Evolutionary conservation across 2,888 invertebrate species (phyloP), one percentile per base, ranked within the genome.

Genomic region (Physocephala rufipes): DNA sequence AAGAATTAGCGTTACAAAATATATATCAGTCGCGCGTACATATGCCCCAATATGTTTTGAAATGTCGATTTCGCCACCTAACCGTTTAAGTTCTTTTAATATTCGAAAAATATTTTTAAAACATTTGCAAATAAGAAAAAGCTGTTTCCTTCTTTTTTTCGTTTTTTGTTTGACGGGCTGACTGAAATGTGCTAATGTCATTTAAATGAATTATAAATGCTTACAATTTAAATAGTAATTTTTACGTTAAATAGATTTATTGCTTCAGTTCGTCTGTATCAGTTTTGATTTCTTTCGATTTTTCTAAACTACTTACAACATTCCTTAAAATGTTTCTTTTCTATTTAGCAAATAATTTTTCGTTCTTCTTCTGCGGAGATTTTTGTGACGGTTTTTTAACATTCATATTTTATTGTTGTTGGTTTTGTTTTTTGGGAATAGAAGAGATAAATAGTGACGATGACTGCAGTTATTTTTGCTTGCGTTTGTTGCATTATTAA

Each of bases 371-470:
- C 47, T 63, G 73, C 69, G 24, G 19, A 65, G 47, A 67, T 28
- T 63, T 66, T 74, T 74, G 73, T 75, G 75, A 75, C 74, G 74
- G 73, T 74, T 75, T 76, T 70, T 74, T 61, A 59, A 71, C 72
- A 64, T 71, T 67, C 62, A 21, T 70, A 51, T 67, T n/a, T n/a
- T n/a, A n/a, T n/a, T n/a, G n/a, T n/a, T n/a, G n/a, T n/a, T n/a
- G n/a, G n/a, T n/a, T n/a, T n/a, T n/a, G n/a, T 24, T 70, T 58
- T 24, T 51, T 63, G 45, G 28, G 30, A 24, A 71, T 59, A 58
- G 58, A 36, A 36, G n/a, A n/a, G n/a, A 51, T 19, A 19, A 16
- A 1, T 51, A 51, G 12, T 74, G 74, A 71, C n/a, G 71, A 71
- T 73, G 73, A 73, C 72, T 75, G 66, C 24, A 71, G 62, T 67